These are phyloP conservation scores for Dendrolimus houi DNA, from an alignment of 2,888 invertebrate genomes.

Conservation along the genomic window DNA sequence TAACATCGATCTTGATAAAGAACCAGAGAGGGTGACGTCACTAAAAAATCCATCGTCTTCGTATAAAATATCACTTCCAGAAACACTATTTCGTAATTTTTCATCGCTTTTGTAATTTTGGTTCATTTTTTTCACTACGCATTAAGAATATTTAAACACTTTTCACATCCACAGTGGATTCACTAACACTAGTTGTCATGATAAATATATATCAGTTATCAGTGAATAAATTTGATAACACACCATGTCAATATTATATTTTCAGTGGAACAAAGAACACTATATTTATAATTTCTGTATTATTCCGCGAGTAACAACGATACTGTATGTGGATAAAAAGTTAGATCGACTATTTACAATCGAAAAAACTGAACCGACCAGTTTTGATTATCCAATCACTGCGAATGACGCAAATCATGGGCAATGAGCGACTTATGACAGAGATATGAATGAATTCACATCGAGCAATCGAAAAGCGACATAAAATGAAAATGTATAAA, in stretches of 20 bases:
- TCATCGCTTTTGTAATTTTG: slow-evolving; percentile 17
- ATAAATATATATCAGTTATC: slow-evolving; percentile 41
- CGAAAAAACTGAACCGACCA: slow-evolving; percentile 58
- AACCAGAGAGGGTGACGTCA: slow-evolving; percentile 50
- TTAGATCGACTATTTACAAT: slow-evolving; percentile 54
- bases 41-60: slow-evolving; percentile 60
- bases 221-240: slow-evolving; percentile 41
- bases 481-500: not conserved
- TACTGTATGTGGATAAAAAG: slow-evolving; percentile 41
- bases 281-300: slow-evolving; percentile 23
- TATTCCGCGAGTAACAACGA: slow-evolving; percentile 27
- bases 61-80: slow-evolving; percentile 22
- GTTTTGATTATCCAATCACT: slow-evolving; percentile 52
- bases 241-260: slow-evolving; percentile 30
- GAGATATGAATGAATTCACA: slow-evolving; percentile 22
- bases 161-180: slow-evolving; percentile 4
- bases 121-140: slow-evolving; percentile 28
- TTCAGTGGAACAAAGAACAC: slow-evolving; percentile 14
- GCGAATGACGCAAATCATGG: slow-evolving; percentile 52
- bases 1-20: slow-evolving; percentile 53
- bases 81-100: slow-evolving; percentile 14
- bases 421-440: slow-evolving; percentile 29
- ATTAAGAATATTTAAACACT: slow-evolving; percentile 7
- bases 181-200: slow-evolving; percentile 22
- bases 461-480: not conserved